phyloP scores from a whole-genome alignment of 2,888 invertebrate genomes.

The Ichneumoninae sp. region DNA sequence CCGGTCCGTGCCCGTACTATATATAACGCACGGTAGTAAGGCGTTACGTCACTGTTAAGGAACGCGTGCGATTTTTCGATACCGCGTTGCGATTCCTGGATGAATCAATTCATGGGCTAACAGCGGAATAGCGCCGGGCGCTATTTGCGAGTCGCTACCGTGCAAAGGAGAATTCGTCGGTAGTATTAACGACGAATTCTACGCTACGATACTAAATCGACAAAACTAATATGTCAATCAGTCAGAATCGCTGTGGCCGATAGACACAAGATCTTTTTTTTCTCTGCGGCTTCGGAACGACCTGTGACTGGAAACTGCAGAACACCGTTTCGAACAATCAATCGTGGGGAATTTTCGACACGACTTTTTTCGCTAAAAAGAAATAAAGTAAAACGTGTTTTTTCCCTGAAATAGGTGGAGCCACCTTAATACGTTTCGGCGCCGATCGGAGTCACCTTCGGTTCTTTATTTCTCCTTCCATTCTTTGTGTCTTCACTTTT shows the following conservation, averaged over 20 bases:
- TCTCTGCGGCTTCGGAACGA: no score
- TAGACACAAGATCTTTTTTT: no score
- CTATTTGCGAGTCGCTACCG: neutral
- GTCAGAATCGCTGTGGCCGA: neutral
- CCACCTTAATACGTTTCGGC: no score
- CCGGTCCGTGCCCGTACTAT: conserved; percentile 2
- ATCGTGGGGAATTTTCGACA: no score
- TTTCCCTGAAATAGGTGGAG: no score
- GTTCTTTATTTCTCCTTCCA: neutral
- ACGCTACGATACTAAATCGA: neutral
- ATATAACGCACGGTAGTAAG: conserved; percentile 2
- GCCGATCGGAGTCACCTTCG: neutral
- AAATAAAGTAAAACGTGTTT: no score
- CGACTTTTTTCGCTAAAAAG: no score
- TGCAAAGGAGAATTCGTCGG: conserved; percentile 7
- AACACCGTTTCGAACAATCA: no score
- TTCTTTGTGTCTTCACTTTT: neutral
- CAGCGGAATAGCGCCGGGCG: neutral
- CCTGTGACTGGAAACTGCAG: no score
- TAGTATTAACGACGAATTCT: neutral
- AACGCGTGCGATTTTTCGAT: conserved; percentile 31
- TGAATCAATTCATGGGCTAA: neutral
- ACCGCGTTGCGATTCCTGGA: neutral
- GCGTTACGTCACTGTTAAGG: conserved; percentile 16
- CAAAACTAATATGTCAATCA: neutral